Percentiles rank a stretch among this genome's conserved stretches.
These are phyloP conservation scores for Periophthalmus modestus DNA, from an alignment of 2,113 vertebrate genomes.

Conservation along the genomic window DNA sequence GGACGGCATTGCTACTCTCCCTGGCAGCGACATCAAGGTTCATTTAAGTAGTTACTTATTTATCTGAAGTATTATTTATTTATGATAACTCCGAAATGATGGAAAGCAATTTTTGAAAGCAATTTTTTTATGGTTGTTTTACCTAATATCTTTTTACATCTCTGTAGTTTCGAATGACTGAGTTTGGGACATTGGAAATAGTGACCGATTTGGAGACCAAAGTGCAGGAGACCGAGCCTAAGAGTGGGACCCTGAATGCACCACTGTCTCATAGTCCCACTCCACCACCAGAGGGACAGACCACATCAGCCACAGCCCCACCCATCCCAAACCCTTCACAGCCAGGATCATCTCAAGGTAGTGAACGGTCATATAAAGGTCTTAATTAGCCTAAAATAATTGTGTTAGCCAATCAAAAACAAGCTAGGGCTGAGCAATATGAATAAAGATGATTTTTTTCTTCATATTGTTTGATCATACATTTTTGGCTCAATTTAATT, in stretches of 20 bases:
- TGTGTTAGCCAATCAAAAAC: too few relatives aligned
- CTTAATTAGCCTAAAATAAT: too few relatives aligned
- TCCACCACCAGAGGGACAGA: conserved; percentile 70
- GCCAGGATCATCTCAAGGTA: conserved; percentile 54
- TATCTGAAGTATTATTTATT: background rate
- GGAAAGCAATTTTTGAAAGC: too few relatives aligned
- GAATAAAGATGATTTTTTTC: too few relatives aligned
- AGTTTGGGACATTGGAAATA: conserved; percentile 95
- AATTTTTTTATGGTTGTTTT: background rate
- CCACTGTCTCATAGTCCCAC: conserved; percentile 70
- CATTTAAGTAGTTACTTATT: background rate
- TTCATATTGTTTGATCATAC: too few relatives aligned
- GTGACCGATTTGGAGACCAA: conserved; percentile 89
- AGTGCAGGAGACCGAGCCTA: conserved; percentile 57
- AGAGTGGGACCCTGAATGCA: conserved; percentile 55
- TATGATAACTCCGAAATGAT: too few relatives aligned
- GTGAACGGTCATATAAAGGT: conserved; percentile 10
- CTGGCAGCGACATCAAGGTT: conserved; percentile 95
- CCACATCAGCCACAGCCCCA: conserved; percentile 21
- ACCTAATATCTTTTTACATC: background rate
- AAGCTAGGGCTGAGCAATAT: too few relatives aligned
- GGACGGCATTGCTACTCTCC: conserved; percentile 94
- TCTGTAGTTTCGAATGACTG: conserved; percentile 92
- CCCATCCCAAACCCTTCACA: conserved; percentile 39
- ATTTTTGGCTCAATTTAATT: too few relatives aligned